A percentile compares a stretch with the other conserved stretches of the same genome.
Conservation (phyloP, 2,113 vertebrate species). For the Dipodomys stephensi region DNA sequence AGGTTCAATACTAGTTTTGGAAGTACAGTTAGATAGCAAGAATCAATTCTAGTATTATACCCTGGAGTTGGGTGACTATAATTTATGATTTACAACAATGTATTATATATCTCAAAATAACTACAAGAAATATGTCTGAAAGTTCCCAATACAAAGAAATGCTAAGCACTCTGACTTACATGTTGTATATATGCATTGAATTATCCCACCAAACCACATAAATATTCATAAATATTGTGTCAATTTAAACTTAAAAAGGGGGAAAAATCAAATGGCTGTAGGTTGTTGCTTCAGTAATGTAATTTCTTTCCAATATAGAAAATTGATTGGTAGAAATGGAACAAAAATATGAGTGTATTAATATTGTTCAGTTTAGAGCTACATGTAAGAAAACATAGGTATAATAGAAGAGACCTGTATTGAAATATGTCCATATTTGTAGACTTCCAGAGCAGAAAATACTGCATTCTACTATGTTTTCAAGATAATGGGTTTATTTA, state of each 20-base stretch:
- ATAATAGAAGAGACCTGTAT: neutral
- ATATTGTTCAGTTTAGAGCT: neutral
- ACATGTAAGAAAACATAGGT: neutral
- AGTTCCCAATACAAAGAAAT: neutral
- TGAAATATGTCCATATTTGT: neutral
- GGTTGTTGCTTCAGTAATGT: neutral
- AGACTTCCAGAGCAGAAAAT: neutral
- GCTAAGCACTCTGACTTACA: neutral
- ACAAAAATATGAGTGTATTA: neutral
- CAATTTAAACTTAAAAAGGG: neutral
- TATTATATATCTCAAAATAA: neutral
- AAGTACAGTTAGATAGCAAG: neutral
- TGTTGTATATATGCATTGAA: neutral
- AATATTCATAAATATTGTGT: neutral
- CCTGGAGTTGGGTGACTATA: neutral
- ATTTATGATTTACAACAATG: neutral
- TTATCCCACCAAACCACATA: neutral
- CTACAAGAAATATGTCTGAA: neutral
- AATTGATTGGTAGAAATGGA: neutral
- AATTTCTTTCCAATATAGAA: neutral
- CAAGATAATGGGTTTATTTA: neutral
- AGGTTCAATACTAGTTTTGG: neutral
- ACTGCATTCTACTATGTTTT: neutral
- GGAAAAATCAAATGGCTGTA: neutral
- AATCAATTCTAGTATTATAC: neutral